Evolutionary conservation across 1,140 invertebrate genomes (phyloP).

Genomic region (Drosophila ogumai): DNA sequence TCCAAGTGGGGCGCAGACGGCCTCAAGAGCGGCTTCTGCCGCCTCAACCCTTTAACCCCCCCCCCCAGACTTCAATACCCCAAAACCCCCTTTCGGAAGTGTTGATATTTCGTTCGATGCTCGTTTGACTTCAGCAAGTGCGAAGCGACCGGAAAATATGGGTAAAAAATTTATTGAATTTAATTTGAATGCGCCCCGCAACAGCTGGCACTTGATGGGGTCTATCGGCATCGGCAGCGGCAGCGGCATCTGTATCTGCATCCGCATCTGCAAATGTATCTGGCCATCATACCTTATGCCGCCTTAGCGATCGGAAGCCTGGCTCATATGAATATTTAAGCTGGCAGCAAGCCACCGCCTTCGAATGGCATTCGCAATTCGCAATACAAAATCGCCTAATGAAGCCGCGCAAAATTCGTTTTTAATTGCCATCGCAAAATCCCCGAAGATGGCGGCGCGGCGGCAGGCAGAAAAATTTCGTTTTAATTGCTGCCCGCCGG

Average conservation of each 20-base stretch:
- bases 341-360: conserved; percentile 49
- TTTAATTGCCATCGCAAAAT: conserved; percentile 76
- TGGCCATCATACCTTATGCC: conserved; percentile 48
- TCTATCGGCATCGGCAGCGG: conserved; percentile 12
- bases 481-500: conserved; percentile 69
- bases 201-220: conserved; percentile 62
- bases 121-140: conserved; percentile 60
- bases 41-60: conserved; percentile 33
- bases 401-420: conserved; percentile 80
- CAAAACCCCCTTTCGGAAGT: conserved; percentile 43
- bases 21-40: conserved; percentile 48
- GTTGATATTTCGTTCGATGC: conserved; percentile 68
- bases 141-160: conserved; percentile 44
- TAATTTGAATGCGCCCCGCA: conserved; percentile 77
- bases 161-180: conserved; percentile 79
- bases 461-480: conserved; percentile 67
- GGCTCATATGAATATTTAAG: conserved; percentile 78
- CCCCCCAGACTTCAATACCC: neutral
- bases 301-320: conserved; percentile 31
- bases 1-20: conserved; percentile 74
- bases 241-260: conserved; percentile 9
- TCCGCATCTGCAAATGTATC: conserved; percentile 21
- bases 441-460: conserved; percentile 72
- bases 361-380: conserved; percentile 19
- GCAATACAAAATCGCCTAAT: conserved; percentile 54